Evolutionary conservation across 2,797 vertebrate species (phyloP).

Genomic region (Buphagus erythrorhynchus): DNA sequence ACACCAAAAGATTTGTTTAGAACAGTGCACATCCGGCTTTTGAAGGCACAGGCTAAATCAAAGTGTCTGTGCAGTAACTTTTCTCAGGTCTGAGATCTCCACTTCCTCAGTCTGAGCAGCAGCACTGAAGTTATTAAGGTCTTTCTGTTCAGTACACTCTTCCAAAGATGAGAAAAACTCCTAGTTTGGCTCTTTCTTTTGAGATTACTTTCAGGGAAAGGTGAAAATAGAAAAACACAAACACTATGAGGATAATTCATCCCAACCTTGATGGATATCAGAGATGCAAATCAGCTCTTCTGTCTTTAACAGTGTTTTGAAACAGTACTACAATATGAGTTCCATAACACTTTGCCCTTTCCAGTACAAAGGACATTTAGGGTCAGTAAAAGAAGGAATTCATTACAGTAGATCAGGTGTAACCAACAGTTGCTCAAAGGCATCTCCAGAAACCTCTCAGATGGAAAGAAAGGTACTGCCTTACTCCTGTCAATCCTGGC

Average conservation of each 20-base stretch:
- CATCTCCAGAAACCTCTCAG: not conserved
- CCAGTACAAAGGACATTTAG: not conserved
- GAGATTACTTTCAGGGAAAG: not conserved
- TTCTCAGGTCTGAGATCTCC: not conserved
- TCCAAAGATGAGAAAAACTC: not conserved
- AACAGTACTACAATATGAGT: not conserved
- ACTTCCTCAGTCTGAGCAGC: not conserved
- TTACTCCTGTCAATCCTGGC: not conserved
- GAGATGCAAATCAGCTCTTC: not conserved
- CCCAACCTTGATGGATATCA: not conserved
- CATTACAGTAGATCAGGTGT: not conserved
- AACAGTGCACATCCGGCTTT: not conserved
- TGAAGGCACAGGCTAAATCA: not conserved
- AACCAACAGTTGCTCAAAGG: not conserved
- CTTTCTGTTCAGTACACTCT: not conserved
- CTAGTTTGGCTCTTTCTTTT: not conserved
- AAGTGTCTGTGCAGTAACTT: not conserved
- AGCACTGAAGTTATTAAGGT: not conserved
- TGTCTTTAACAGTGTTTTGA: not conserved
- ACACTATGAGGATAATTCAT: not conserved
- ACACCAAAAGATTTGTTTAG: not conserved
- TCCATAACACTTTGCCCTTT: not conserved
- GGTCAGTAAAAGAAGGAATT: not conserved
- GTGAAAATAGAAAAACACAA: not conserved
- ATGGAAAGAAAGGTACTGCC: not conserved